Evolutionary conservation across 2,113 vertebrate genomes (phyloP), one percentile per base, ranked within the genome.

Genomic region (Romanogobio albipinnatus): DNA sequence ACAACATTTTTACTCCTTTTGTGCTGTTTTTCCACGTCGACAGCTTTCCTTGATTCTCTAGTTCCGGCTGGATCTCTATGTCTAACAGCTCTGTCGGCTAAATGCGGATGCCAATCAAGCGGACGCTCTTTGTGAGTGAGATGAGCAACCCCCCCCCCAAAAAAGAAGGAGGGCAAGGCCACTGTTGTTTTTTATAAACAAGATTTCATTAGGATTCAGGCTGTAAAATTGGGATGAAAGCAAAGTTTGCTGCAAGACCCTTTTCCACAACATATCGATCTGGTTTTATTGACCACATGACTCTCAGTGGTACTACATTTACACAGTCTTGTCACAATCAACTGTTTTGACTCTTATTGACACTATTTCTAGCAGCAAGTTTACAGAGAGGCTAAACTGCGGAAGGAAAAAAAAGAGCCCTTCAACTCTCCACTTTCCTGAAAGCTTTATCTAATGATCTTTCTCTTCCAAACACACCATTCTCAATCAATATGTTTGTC

Each of bases 401-500:
- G 51, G 24, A 49, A 74, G 45, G 68, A 51, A n/a, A 56, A 56
- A 68, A 56, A 70, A 88, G 81, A 51, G 66, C 70, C 78, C 78
- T 64, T 56, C 74, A 74, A 78, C 61, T 89, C 64, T 59, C 64
- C 77, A 56, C 76, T 85, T 61, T 71, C 76, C 17, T 73, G 68
- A 85, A 84, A 87, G 81, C 51, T 81, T 56, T 73, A 78, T 83
- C 61, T 87, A 89, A 87, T 85, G 81, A 83, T 87, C 80, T 80
- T 84, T 85, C 82, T 26, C 75, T 83, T 26, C 49, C 87, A 88
- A 86, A 88, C 79, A 85, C 70, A 86, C 70, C 17, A 47, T 76
- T 80, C 51, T 47, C 24, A 56, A 85, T 89, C 88, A n/a, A 87
- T 87, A 85, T 71, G 70, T 85, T 89, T 89, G 75, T 87, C 80